Conservation (phyloP, 2,113 vertebrate species). For the Sminthopsis crassicaudata region DNA sequence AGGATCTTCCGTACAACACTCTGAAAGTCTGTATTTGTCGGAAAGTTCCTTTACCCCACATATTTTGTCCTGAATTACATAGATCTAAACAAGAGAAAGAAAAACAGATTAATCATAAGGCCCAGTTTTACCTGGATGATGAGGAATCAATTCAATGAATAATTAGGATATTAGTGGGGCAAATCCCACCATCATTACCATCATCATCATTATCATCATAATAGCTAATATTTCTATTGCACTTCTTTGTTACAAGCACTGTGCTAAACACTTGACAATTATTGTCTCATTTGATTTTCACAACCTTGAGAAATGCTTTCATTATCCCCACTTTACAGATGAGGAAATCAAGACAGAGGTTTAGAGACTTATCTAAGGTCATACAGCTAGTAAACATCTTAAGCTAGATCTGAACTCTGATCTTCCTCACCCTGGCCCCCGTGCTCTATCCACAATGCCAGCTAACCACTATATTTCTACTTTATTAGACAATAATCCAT, state of each 20-base stretch:
- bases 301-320: not conserved
- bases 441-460: not conserved
- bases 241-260: not conserved
- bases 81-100: slow-evolving; percentile 50
- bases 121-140: not conserved
- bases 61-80: slow-evolving; percentile 54
- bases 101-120: not conserved
- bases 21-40: slow-evolving; percentile 47
- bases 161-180: not conserved
- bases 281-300: not conserved
- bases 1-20: slow-evolving; percentile 73
- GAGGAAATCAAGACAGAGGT: not conserved
- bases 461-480: not conserved
- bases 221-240: not conserved
- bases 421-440: not conserved
- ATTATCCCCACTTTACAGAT: not conserved
- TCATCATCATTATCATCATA: not conserved
- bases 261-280: not conserved
- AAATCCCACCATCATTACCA: not conserved
- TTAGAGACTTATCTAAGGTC: not conserved
- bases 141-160: not conserved
- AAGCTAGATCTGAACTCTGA: not conserved
- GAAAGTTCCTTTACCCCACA: slow-evolving; percentile 68
- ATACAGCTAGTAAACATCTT: not conserved
- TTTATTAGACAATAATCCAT: not conserved